Evolutionary conservation across 2,113 vertebrate species (phyloP), one percentile per base, ranked within the genome.

Genomic region (Ageneiosus marmoratus): DNA sequence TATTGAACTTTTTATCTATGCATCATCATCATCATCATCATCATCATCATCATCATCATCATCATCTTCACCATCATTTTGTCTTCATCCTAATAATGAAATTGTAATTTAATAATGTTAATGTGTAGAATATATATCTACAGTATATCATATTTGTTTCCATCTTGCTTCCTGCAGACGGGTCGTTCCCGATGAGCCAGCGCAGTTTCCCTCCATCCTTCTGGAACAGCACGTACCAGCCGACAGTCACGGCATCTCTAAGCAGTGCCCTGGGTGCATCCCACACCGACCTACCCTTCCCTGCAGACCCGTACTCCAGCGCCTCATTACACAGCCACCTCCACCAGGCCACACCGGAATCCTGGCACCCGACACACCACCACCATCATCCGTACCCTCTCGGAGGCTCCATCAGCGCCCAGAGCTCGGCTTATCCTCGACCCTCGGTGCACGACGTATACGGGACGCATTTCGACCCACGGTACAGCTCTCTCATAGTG

Each of bases 191-290:
- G 0, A 99, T 99, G 98, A 98, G 91, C 91, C 98, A 99, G 91
- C 94, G 98, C 83, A 97, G 96, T 90, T 99, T 99, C 90, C 98
- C 98, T 0, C 95, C 97, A 0, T 99, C 97, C 11, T 99, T 99
- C 94, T 99, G 98, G 98, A 98, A 98, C 94, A 98, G 98, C 88
- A 93, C 96, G 0, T 98, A 98, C 92, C 97, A 97, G 90, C 93
- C 96, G 3, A 92, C 95, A 0, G 93, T 94, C 62, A 88, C 95
- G 55, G 92, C 96, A 84, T 90, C 89, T 24, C 91, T 97, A 80
- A 93, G 94, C 93, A 93, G 95, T 69, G 92, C 96, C 9, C 91
- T 95, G 65, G 91, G 92, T 46, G 91, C 94, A 2, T 94, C 81
- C 84, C 97, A 97, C 92, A 89, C 95, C 0, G 97, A 99, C 89